Percentiles rank a stretch among this genome's conserved stretches.
These are phyloP conservation scores for Fopius arisanus DNA, from an alignment of 1,140 invertebrate genomes.

Conservation along the genomic window DNA sequence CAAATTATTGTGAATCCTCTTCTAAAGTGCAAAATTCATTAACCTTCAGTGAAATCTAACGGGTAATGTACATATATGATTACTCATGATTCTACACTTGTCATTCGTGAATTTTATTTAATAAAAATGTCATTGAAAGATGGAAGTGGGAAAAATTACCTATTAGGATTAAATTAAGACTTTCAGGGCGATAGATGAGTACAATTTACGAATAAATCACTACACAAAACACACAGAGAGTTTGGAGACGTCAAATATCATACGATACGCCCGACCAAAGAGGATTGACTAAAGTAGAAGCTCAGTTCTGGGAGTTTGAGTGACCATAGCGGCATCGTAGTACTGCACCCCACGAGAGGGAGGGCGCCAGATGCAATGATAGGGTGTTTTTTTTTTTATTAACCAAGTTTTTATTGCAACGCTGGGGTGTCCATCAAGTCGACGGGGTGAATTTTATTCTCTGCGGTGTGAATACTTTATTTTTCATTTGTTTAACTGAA, in stretches of 20 bases:
- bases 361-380: too few species aligned
- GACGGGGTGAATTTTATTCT: too few species aligned
- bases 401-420: too few species aligned
- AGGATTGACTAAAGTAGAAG: too few species aligned
- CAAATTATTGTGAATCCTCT: neutral
- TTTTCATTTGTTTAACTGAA: too few species aligned
- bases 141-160: conserved; percentile 1
- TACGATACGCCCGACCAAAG: conserved; percentile 27
- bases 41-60: conserved; percentile 4
- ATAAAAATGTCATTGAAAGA: neutral
- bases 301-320: too few species aligned
- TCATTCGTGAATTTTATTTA: neutral
- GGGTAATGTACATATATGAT: conserved; percentile 10
- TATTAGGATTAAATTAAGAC: neutral
- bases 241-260: conserved; percentile 4
- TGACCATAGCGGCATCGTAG: too few species aligned
- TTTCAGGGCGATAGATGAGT: neutral
- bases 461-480: neutral
- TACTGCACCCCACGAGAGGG: too few species aligned
- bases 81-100: neutral
- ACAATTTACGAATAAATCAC: conserved; percentile 16
- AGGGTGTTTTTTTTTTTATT: too few species aligned
- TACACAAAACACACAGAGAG: neutral
- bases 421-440: too few species aligned
- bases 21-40: neutral